A percentile compares a stretch with the other conserved stretches of the same genome.
These are phyloP conservation scores for Zootoca vivipara DNA, from an alignment of 2,113 vertebrate genomes.

Conservation along the genomic window DNA sequence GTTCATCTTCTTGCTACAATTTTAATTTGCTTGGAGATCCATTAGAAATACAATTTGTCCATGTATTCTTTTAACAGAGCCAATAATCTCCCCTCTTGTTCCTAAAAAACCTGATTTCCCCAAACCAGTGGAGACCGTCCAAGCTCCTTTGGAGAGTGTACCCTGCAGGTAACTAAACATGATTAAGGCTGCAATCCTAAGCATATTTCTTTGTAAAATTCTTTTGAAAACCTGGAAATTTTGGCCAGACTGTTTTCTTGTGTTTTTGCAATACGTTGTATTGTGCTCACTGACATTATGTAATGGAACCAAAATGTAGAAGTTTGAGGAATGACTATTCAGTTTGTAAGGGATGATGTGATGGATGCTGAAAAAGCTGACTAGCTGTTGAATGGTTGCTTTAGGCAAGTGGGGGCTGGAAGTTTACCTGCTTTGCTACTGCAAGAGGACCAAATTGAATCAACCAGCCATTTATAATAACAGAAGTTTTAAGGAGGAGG, in stretches of 20 bases:
- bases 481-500: not conserved
- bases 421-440: not conserved
- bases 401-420: not conserved
- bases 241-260: not conserved
- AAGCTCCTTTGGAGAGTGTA: conserved; percentile 17
- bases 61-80: conserved; percentile 59
- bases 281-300: not conserved
- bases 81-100: conserved; percentile 58
- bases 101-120: not conserved
- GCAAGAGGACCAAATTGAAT: not conserved
- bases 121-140: not conserved
- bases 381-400: not conserved
- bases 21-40: not conserved
- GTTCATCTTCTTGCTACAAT: not conserved
- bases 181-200: not conserved
- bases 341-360: no score
- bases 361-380: no score
- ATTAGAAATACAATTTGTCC: not conserved
- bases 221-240: not conserved
- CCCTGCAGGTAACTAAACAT: conserved; percentile 47
- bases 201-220: not conserved
- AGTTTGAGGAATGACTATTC: no score
- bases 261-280: not conserved
- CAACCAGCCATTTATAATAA: not conserved
- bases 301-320: not conserved